phyloP scores from a whole-genome alignment of 1,140 invertebrate genomes.

The Trichonephila inaurata region DNA sequence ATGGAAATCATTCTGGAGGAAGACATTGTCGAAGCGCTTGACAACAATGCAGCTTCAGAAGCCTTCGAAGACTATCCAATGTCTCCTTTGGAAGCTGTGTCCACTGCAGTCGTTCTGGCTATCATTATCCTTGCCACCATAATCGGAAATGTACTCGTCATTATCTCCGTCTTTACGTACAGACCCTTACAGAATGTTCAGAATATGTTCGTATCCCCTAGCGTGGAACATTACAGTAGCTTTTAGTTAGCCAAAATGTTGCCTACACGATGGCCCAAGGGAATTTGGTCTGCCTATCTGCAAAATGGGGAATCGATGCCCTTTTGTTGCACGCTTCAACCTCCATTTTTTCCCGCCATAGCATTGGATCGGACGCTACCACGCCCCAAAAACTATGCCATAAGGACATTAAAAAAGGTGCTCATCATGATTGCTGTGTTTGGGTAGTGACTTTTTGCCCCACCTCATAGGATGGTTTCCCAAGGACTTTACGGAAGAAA shows the following conservation, averaged over 20 bases:
- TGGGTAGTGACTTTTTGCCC: conserved; percentile 98
- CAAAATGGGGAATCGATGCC: conserved; percentile 97
- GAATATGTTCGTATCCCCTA: conserved; percentile 98
- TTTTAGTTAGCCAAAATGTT: conserved; percentile 96
- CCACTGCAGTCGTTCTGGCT: conserved; percentile 40
- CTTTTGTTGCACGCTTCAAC: conserved; percentile 98
- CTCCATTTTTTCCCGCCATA: conserved; percentile 97
- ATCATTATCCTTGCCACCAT: conserved; percentile 91
- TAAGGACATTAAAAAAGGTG: conserved; percentile 94
- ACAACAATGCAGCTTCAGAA: background rate
- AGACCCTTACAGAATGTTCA: conserved; percentile 96
- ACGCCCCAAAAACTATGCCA: conserved; percentile 95
- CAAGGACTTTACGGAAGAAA: conserved; percentile 87
- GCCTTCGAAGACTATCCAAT: conserved; percentile 44
- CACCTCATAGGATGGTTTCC: conserved; percentile 99
- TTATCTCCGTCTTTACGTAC: conserved; percentile 97
- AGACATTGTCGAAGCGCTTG: background rate
- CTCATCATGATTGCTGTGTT: conserved; percentile 94
- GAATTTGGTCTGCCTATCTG: conserved; percentile 95
- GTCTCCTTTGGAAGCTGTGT: conserved; percentile 31
- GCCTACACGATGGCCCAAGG: conserved; percentile 94
- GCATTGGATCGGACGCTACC: conserved; percentile 86
- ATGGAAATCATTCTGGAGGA: conserved; percentile 46
- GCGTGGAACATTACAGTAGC: conserved; percentile 99
- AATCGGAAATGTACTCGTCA: conserved; percentile 96